Conservation (phyloP, 2,888 invertebrate genomes). For the Rotaria magnacalcarata region DNA sequence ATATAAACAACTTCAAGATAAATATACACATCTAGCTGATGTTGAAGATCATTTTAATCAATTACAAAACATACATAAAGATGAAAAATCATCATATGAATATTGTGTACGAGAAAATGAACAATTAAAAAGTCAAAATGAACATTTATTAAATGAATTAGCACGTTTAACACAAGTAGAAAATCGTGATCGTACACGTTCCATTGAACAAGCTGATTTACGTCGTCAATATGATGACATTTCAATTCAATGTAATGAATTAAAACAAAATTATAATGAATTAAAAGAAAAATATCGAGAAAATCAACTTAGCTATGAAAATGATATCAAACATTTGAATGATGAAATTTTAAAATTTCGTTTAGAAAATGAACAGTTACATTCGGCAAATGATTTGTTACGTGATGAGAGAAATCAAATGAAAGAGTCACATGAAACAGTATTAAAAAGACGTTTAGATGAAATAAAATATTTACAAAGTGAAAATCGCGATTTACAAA, state of each 20-base stretch:
- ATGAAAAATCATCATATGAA: conserved; percentile 18
- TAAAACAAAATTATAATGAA: background rate
- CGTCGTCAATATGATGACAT: background rate
- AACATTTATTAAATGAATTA: conserved; percentile 32
- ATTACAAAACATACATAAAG: background rate
- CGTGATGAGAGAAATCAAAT: conserved; percentile 16
- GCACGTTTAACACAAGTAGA: conserved; percentile 23
- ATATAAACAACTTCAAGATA: conserved; percentile 18
- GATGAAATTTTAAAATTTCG: conserved; percentile 64
- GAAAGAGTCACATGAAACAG: conserved; percentile 4
- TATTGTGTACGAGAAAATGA: conserved; percentile 26
- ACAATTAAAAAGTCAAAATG: conserved; percentile 8
- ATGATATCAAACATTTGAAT: conserved; percentile 77
- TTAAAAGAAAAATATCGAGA: background rate
- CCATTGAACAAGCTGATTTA: background rate
- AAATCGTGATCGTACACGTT: conserved; percentile 12
- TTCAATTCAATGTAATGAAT: background rate
- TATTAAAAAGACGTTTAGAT: background rate
- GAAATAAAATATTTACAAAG: conserved; percentile 33
- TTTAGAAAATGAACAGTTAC: conserved; percentile 42
- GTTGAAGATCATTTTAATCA: background rate
- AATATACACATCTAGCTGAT: background rate
- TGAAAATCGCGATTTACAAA: background rate
- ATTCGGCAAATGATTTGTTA: conserved; percentile 32
- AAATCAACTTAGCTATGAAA: background rate